These are phyloP conservation scores for Megalopta genalis DNA, from an alignment of 1,140 invertebrate species.

Conservation along the genomic window DNA sequence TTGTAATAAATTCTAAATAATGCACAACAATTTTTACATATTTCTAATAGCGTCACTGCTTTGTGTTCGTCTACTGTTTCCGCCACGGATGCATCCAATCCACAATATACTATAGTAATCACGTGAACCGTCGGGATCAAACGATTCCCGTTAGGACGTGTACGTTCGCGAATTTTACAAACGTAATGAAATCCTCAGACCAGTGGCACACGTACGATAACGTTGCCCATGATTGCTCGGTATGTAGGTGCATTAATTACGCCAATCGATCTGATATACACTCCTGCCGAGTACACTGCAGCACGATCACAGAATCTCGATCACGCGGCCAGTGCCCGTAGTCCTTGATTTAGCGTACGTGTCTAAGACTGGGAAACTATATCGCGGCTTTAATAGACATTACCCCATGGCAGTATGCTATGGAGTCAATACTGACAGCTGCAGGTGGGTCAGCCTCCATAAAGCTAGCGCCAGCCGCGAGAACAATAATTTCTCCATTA, in stretches of 20 bases:
- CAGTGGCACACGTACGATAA: neutral
- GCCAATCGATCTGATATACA: neutral
- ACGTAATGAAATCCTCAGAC: too few species aligned
- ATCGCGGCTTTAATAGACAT: slow-evolving; percentile 51
- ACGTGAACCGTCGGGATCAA: too few species aligned
- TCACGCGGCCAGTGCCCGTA: slow-evolving; percentile 7
- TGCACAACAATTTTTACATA: too few species aligned
- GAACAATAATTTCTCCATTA: slow-evolving; percentile 61
- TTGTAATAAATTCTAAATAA: too few species aligned
- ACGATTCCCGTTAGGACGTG: too few species aligned
- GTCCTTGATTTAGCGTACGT: slow-evolving; percentile 31
- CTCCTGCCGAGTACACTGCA: neutral
- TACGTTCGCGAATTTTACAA: too few species aligned
- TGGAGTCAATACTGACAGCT: slow-evolving; percentile 27
- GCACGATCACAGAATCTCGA: slow-evolving; percentile 7
- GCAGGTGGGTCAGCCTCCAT: slow-evolving; percentile 35
- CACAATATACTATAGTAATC: too few species aligned
- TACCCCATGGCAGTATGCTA: slow-evolving; percentile 14
- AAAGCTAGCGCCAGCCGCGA: slow-evolving; percentile 26
- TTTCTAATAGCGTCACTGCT: too few species aligned
- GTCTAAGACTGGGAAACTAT: slow-evolving; percentile 39
- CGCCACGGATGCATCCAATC: too few species aligned
- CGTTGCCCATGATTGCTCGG: neutral
- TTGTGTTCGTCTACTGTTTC: too few species aligned
- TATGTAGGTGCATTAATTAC: neutral